Base-by-base conservation (phyloP, 1,140 invertebrate species). In the Drosophila pandora region DNA sequence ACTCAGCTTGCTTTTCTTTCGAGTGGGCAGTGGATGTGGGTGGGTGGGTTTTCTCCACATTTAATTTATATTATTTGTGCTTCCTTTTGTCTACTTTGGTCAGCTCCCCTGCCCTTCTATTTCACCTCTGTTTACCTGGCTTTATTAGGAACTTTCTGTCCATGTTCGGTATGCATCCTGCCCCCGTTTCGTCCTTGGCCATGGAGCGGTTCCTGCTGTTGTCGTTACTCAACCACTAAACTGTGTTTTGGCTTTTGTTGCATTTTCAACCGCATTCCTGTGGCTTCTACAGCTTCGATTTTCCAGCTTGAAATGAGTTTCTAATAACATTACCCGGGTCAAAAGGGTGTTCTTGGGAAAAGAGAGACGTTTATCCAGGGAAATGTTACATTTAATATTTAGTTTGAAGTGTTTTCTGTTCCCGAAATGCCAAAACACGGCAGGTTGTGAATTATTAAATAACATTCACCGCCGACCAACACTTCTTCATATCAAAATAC, bases 1-100 rank as follows among this genome's bases (percentile, higher is more conserved):
- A 87, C 82, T 87, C 82, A 76, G 78, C 82, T 87, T 78, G 69
- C 78, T 63, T 75, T 88, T 88, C 83, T 87, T 82, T 75, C 50
- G 59, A 68, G 25, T 70, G 53, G 30, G 28, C 10, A 0, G 62
- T 9, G 1, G 4, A 3, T 5, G 61, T 4, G 32, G 58, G n/a
- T 5, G 53, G 10, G 32, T 37, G 25, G 54, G 30, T 47, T 63
- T 74, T 73, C 65, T 64, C 62, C 71, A 76, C 71, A 87, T 87
- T 88, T 88, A 87, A 87, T 87, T 87, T 87, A 87, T 87, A 88
- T 87, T 88, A 88, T 88, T 82, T 82, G 83, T 71, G 78, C 83
- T 88, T 78, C 78, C 82, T 76, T 87, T 81, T 87, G 74, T 81
- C 78, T 70, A 77, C 47, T 32, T 12, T 22, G 34, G 43, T 25